Evolutionary conservation across 2,888 invertebrate species (phyloP).

Genomic region (Tenthredo distinguenda): DNA sequence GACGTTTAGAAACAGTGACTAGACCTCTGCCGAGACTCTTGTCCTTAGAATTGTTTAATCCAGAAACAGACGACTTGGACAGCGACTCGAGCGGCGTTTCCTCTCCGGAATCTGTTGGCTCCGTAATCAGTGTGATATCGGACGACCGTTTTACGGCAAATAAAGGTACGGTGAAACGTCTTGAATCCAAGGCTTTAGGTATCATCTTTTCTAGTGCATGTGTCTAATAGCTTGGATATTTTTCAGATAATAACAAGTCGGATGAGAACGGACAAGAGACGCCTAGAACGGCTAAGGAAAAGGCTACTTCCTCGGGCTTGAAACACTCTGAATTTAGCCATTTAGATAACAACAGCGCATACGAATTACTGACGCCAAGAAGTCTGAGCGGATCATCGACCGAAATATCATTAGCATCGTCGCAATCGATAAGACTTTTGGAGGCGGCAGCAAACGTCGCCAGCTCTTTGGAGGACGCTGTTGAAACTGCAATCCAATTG

Average conservation of each 20-base stretch:
- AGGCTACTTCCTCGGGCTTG: background rate
- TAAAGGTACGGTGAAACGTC: conserved; percentile 57
- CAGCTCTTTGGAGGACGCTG: conserved; percentile 84
- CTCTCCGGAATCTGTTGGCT: conserved; percentile 92
- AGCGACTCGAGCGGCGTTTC: conserved; percentile 94
- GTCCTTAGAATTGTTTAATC: conserved; percentile 92
- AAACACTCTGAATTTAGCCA: conserved; percentile 33
- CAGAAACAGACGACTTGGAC: conserved; percentile 94
- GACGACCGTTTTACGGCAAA: conserved; percentile 80
- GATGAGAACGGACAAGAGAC: conserved; percentile 27
- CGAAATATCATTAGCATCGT: conserved; percentile 60
- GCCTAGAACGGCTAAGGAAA: conserved; percentile 1
- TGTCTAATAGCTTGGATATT: background rate
- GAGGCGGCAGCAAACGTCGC: conserved; percentile 85
- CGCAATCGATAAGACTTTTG: conserved; percentile 80
- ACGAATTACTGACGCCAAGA: conserved; percentile 41
- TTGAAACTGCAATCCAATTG: conserved; percentile 84
- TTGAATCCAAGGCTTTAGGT: background rate
- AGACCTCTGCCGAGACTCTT: conserved; percentile 88
- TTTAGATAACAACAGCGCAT: conserved; percentile 40
- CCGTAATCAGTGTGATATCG: conserved; percentile 89
- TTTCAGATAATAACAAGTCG: conserved; percentile 41
- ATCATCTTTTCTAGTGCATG: background rate
- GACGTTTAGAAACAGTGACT: conserved; percentile 82
- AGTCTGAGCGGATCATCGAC: conserved; percentile 44